phyloP scores from a whole-genome alignment of 2,797 vertebrate genomes.

The Poecilia gillii region DNA sequence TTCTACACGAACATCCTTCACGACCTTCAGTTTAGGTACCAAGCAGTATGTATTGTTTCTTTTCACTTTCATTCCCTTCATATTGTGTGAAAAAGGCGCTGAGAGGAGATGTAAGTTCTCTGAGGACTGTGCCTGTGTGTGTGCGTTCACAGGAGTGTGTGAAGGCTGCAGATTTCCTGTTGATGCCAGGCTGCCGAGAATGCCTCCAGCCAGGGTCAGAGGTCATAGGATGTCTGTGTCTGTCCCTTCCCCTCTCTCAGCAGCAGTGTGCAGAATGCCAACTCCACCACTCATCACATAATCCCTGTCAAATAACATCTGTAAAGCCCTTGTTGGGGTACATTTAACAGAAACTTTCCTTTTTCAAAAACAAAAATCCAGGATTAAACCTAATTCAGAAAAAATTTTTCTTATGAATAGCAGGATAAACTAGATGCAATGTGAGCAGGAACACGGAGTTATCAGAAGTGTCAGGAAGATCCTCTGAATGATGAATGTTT shows the following conservation, averaged over 20 bases:
- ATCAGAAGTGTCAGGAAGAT: slow-evolving; percentile 31
- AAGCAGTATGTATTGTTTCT: not conserved
- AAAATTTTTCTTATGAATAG: not conserved
- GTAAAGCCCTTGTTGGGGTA: not conserved
- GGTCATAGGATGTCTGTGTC: slow-evolving; percentile 80
- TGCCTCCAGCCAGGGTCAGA: slow-evolving; percentile 68
- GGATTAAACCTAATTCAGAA: not conserved
- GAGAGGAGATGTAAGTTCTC: not conserved
- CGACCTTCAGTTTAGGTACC: not conserved
- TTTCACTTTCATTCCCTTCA: not conserved
- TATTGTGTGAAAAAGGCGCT: not conserved
- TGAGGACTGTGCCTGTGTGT: not conserved
- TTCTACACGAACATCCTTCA: not conserved
- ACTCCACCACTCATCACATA: not conserved
- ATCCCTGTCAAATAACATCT: not conserved
- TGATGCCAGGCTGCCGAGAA: slow-evolving; percentile 78
- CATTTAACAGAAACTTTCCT: slow-evolving; percentile 1
- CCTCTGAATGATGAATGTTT: slow-evolving; percentile 33
- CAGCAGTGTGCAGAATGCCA: slow-evolving; percentile 36
- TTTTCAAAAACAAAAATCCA: not conserved
- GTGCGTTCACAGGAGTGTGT: slow-evolving; percentile 25
- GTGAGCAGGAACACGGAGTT: slow-evolving; percentile 7
- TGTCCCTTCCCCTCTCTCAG: slow-evolving; percentile 64
- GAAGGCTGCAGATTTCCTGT: slow-evolving; percentile 78
- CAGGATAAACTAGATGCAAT: slow-evolving; percentile 6